A percentile compares a stretch with the other conserved stretches of the same genome.
Conservation (phyloP, 2,797 vertebrate species). For the Notamacropus eugenii region DNA sequence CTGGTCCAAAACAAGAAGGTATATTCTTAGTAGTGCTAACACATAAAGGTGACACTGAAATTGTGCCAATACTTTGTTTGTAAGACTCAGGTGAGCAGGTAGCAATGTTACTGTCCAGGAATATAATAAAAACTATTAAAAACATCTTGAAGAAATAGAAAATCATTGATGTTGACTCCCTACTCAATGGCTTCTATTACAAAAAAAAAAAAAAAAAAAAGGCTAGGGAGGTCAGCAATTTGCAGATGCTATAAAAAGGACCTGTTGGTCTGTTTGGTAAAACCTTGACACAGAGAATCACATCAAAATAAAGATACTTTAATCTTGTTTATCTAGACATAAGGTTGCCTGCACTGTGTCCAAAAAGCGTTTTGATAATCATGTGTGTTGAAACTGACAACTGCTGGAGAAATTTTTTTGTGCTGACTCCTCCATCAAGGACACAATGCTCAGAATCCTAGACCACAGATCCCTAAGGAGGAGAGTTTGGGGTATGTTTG, state of each 20-base stretch:
- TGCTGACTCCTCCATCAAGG: not conserved
- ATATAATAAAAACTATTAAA: not conserved
- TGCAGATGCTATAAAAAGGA: not conserved
- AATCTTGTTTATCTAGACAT: not conserved
- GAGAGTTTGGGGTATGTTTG: not conserved
- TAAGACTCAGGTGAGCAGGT: not conserved
- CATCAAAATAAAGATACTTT: not conserved
- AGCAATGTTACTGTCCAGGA: not conserved
- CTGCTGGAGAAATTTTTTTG: not conserved
- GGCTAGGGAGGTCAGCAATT: not conserved
- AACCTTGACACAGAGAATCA: not conserved
- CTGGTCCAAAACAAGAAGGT: not conserved
- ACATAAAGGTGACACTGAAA: not conserved
- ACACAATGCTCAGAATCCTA: not conserved
- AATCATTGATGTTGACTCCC: not conserved
- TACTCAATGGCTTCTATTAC: not conserved
- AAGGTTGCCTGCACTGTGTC: not conserved
- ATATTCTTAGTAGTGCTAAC: not conserved
- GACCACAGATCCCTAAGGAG: not conserved
- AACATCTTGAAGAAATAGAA: not conserved
- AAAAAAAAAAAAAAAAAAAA: not conserved
- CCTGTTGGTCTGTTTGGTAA: not conserved
- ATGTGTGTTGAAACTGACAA: not conserved
- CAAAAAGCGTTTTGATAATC: not conserved
- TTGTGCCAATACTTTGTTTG: not conserved